Percentiles rank a stretch among this genome's conserved stretches.
phyloP scores from a whole-genome alignment of 2,888 invertebrate genomes.

The Ectemnius cavifrons region DNA sequence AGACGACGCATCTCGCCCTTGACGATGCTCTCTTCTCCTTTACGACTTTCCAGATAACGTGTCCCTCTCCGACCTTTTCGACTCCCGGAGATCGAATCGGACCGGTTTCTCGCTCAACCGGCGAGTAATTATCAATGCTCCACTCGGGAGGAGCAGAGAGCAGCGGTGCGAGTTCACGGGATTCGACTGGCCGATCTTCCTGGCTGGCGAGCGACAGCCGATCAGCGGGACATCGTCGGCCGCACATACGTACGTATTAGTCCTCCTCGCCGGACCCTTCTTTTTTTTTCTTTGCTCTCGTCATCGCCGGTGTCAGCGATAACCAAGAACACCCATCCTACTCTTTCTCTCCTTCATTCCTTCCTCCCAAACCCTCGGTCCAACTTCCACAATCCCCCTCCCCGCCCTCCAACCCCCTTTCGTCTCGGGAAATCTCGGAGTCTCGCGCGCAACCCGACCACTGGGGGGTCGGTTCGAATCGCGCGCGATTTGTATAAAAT shows the following conservation, averaged over 20 bases:
- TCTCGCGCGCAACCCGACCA: background rate
- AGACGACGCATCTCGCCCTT: background rate
- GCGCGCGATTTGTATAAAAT: conserved; percentile 58
- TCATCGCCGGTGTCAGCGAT: background rate
- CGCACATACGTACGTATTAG: background rate
- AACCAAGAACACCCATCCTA: background rate
- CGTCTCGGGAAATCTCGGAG: background rate
- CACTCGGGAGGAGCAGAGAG: background rate
- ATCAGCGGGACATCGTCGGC: background rate
- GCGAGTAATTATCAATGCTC: conserved; percentile 18
- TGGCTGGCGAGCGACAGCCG: background rate
- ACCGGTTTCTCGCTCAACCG: conserved; percentile 18
- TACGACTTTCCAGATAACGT: conserved; percentile 24
- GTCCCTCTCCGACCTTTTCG: conserved; percentile 32
- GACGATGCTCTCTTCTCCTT: conserved; percentile 23
- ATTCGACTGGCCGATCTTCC: conserved; percentile 8
- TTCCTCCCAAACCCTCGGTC: background rate
- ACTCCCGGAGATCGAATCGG: conserved; percentile 42
- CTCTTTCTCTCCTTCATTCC: too few species aligned
- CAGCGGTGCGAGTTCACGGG: conserved; percentile 6
- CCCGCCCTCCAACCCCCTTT: conserved; percentile 11
- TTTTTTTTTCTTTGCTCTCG: background rate
- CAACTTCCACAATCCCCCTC: background rate
- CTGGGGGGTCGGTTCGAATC: conserved; percentile 26
- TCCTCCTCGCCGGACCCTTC: background rate